Conservation (phyloP, 2,888 invertebrate species). For the Thereva nobilitata region DNA sequence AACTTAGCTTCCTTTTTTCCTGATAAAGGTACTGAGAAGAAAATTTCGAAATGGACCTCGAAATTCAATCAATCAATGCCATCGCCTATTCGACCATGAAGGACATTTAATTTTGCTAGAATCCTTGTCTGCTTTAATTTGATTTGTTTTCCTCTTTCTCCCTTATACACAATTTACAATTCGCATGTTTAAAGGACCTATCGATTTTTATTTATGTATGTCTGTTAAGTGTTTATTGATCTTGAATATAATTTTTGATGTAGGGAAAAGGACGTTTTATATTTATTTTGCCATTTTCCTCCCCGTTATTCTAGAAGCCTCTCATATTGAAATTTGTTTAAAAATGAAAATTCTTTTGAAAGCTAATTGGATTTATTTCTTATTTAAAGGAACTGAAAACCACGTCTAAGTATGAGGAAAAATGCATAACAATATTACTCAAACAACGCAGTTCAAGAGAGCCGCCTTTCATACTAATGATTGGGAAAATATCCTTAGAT, state of each 20-base stretch:
- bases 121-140: constrained; percentile 24
- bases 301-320: too few relatives aligned
- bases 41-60: constrained; percentile 31
- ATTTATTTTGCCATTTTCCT: too few relatives aligned
- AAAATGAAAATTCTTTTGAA: too few relatives aligned
- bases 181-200: neutral
- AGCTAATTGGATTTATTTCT: too few relatives aligned
- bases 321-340: too few relatives aligned
- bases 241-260: too few relatives aligned
- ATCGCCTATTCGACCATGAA: constrained; percentile 7
- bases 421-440: neutral
- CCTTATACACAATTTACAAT: neutral
- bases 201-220: too few relatives aligned
- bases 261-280: too few relatives aligned
- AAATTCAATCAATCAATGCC: constrained; percentile 39
- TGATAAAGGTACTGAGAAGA: neutral
- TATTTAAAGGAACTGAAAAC: too few relatives aligned
- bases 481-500: constrained; percentile 19
- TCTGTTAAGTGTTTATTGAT: too few relatives aligned
- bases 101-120: constrained; percentile 14
- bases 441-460: neutral
- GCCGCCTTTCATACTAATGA: constrained; percentile 10
- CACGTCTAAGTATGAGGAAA: too few relatives aligned
- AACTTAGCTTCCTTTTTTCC: too few relatives aligned
- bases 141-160: constrained; percentile 11